A percentile compares a stretch with the other conserved stretches of the same genome.
Conservation (phyloP, 2,888 invertebrate species). For the Sarcophaga caerulescens region DNA sequence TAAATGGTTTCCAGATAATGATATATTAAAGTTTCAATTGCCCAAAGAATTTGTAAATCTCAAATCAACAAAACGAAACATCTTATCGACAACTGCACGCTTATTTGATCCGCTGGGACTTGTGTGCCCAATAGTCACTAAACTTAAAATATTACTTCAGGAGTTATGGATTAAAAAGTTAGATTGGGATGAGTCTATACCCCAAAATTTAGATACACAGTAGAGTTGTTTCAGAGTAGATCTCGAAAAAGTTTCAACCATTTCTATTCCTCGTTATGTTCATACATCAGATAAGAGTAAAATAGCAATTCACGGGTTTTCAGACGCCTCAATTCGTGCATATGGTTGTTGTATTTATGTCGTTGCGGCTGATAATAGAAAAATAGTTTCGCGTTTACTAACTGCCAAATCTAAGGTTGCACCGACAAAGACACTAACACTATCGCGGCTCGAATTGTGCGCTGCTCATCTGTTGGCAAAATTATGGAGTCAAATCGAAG, state of each 20-base stretch:
- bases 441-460: constrained; percentile 57
- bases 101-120: no score
- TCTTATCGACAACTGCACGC: no score
- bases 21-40: not conserved
- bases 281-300: no score
- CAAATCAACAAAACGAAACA: no score
- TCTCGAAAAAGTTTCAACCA: constrained; percentile 29
- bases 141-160: no score
- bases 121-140: no score
- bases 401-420: constrained; percentile 59
- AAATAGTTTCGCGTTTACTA: constrained; percentile 11
- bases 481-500: constrained; percentile 20
- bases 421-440: constrained; percentile 52
- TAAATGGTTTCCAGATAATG: constrained; percentile 56
- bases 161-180: no score
- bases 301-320: not conserved
- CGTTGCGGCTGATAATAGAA: constrained; percentile 37
- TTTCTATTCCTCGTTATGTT: constrained; percentile 3
- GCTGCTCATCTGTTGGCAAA: constrained; percentile 55
- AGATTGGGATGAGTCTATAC: no score
- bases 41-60: no score
- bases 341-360: constrained; percentile 61
- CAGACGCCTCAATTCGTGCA: constrained; percentile 48
- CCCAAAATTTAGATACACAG: no score
- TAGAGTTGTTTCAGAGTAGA: not conserved